Base-by-base conservation (phyloP, 2,888 invertebrate species). In the Lasioglossum calceatum region DNA sequence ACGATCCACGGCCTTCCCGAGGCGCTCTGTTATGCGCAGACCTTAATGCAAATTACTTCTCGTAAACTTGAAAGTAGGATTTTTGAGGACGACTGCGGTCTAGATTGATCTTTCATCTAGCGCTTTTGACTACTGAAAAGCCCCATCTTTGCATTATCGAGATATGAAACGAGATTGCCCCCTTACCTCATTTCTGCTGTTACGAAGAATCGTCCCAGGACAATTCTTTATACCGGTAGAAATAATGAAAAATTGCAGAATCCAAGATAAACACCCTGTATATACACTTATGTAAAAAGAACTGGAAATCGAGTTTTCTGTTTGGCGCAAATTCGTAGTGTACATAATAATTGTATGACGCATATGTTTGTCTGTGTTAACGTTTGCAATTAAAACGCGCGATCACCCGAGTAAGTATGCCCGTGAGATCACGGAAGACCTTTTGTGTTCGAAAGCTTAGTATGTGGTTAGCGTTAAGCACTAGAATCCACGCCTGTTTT, bases 341-440 rank as follows among this genome's bases (percentile, higher is more conserved):
- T 74, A 50, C 42, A 44, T 74, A 75, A 82, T 81, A 87, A 77
- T 83, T 61, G 36, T 78, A 72, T 81, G 72, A 42, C 54, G 72
- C 36, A 81, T 44, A 58, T 76, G 47, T 89, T 79, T 83, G 61
- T 82, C 67, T 75, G 76, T 36, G 74, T 83, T 84, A 83, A 77
- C 64, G 23, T 81, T 80, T 79, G 36, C 44, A 77, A 86, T 86
- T 86, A 76, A 77, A 44, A 79, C 79, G 70, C 79, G 64, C 78
- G 78, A 44, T 58, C 74, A 42, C 50, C 78, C 79, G 84, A 89
- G 90, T 90, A 89, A 87, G 91, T 89, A 75, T 86, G 7, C 42
- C 70, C 36, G 78, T 19, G n/a, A 58, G 81, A 27, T n/a, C 79
- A n/a, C 64, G 32, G n/a, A 47, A 58, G 8, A 71, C 58, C 32